Evolutionary conservation across 2,797 vertebrate species (phyloP).

Genomic region (Pelobates cultripes): DNA sequence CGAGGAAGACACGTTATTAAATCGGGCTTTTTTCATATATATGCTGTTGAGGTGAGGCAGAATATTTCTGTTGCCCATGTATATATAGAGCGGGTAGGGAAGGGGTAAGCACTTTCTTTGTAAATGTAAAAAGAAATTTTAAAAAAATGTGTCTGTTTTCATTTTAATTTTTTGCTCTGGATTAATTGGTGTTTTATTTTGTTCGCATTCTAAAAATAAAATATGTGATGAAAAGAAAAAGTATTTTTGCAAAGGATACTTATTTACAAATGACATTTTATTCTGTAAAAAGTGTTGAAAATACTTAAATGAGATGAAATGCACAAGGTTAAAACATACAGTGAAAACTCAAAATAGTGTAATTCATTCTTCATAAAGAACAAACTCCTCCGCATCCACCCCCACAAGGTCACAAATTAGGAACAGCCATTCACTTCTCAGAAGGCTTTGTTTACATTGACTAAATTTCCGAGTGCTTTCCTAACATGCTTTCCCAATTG

Average conservation of each 20-base stretch:
- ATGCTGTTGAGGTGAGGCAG: too few species aligned
- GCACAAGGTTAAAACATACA: constrained; percentile 38
- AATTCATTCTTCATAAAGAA: constrained; percentile 32
- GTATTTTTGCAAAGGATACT: neutral
- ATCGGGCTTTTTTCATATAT: too few species aligned
- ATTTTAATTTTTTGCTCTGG: too few species aligned
- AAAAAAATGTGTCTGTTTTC: too few species aligned
- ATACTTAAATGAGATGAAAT: constrained; percentile 26
- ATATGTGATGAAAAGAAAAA: neutral
- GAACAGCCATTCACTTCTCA: constrained; percentile 55
- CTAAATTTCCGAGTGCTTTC: constrained; percentile 40
- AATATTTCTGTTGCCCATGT: too few species aligned
- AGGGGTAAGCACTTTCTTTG: too few species aligned
- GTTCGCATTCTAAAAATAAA: neutral
- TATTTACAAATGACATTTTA: constrained; percentile 30
- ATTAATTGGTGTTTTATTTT: too few species aligned
- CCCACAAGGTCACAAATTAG: constrained; percentile 45
- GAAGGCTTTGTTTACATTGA: constrained; percentile 49
- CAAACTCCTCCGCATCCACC: constrained; percentile 39
- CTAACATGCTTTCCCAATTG: constrained; percentile 11
- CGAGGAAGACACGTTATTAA: too few species aligned
- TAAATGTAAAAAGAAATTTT: too few species aligned
- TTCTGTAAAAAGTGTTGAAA: constrained; percentile 13
- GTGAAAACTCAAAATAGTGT: constrained; percentile 38
- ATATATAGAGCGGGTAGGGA: too few species aligned